A percentile compares a stretch with the other conserved stretches of the same genome.
Evolutionary conservation across 2,113 vertebrate genomes (phyloP).

Genomic region (Scytalopus superciliaris): DNA sequence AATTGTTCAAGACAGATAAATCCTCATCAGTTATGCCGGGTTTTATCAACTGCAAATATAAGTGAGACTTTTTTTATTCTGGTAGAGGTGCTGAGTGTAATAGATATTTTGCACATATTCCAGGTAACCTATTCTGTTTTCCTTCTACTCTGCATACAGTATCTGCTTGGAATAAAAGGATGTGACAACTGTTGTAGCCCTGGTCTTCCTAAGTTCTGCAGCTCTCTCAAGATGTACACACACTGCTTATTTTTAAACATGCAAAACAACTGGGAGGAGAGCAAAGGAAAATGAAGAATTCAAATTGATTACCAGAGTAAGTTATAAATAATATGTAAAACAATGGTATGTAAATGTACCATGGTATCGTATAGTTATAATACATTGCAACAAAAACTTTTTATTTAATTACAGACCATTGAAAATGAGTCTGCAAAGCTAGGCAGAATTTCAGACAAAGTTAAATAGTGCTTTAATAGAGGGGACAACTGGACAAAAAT

Average conservation of each 20-base stretch:
- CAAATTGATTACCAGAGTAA: not conserved
- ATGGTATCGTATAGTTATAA: not conserved
- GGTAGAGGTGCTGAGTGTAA: not conserved
- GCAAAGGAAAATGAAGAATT: slow-evolving; percentile 15
- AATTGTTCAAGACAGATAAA: not conserved
- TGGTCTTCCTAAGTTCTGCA: not conserved
- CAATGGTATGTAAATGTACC: not conserved
- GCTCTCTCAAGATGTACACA: not conserved
- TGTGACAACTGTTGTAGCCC: not conserved
- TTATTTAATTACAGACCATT: slow-evolving; percentile 4
- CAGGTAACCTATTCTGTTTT: not conserved
- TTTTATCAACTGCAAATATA: not conserved
- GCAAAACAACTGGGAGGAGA: slow-evolving; percentile 13
- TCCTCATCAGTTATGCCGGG: not conserved
- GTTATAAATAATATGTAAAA: not conserved
- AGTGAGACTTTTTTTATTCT: not conserved
- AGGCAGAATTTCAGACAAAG: slow-evolving; percentile 13
- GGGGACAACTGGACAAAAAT: not conserved
- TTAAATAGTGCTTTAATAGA: not conserved
- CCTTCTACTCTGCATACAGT: not conserved
- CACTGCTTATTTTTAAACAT: slow-evolving; percentile 29
- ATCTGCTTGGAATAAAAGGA: slow-evolving; percentile 25
- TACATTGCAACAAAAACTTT: not conserved
- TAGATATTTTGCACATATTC: not conserved
- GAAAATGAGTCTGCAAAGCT: not conserved